Evolutionary conservation across 2,113 vertebrate genomes (phyloP), one percentile per base, ranked within the genome.

Genomic region (Aphyosemion australe): DNA sequence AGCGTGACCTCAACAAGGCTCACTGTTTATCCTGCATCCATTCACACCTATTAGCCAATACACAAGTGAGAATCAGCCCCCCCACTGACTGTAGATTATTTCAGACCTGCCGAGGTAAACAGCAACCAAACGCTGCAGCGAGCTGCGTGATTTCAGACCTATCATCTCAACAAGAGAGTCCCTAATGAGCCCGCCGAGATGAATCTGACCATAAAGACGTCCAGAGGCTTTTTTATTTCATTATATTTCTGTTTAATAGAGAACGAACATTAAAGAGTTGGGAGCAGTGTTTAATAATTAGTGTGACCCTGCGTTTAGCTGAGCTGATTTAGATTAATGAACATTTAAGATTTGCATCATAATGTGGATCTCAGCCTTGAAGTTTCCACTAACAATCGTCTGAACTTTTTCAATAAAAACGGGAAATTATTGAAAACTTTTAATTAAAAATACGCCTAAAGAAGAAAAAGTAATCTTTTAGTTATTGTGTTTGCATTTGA

Each of bases 41-140:
- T 83, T 84, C 79, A 83, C 84, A 86, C 86, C 72, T 74, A 80
- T 85, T 80, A 84, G 48, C 74, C 81, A 83, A 79, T 80, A 48
- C 67, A 70, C 42, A 13, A 5, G 69, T 80, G 72, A 83, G 82
- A 82, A 88, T 71, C 68, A 61, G 74, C 72, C 74, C 15, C 65
- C 79, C 71, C 49, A 8, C 72, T 12, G 77, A 42, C 65, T 65
- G 45, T 54, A 65, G 68, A 77, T 84, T 84, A 80, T 88, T 79
- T 76, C 69, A 71, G 69, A 74, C 68, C 66, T 69, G 74, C 52
- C 43, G 78, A 68, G 76, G 61, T 34, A 85, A 64, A 37, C 21
- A 8, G 63, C 46, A 72, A 61, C 76, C 60, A 53, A 78, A 56
- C 70, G 52, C 16, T 11, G 21, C 42, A 47, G 55, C 34, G 34